Evolutionary conservation across 2,113 vertebrate species (phyloP).

Genomic region (Cyanocitta stelleri): DNA sequence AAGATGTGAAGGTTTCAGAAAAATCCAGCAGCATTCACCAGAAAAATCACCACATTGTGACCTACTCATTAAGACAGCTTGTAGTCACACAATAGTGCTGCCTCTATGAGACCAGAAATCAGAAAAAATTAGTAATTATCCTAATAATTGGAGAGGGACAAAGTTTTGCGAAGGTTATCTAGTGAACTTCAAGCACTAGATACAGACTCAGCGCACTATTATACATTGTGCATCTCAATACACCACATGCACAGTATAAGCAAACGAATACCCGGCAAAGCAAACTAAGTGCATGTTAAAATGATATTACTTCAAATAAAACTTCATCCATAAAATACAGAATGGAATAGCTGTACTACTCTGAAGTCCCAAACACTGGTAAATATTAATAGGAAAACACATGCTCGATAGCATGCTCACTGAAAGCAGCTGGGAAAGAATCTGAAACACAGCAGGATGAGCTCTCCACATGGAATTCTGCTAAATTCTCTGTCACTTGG

Average conservation of each 20-base stretch:
- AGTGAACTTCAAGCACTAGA: neutral
- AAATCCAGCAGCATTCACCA: neutral
- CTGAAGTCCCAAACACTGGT: neutral
- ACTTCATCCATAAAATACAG: neutral
- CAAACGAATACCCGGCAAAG: neutral
- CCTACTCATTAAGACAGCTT: neutral
- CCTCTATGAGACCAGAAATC: neutral
- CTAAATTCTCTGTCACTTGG: neutral
- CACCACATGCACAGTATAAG: neutral
- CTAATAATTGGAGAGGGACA: neutral
- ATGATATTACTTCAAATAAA: neutral
- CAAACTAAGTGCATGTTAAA: neutral
- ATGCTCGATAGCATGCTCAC: neutral
- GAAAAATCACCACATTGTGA: neutral
- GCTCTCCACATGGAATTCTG: neutral
- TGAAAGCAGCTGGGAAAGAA: neutral
- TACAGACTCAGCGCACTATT: neutral
- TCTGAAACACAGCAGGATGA: neutral
- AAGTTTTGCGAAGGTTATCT: neutral
- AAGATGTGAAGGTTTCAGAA: neutral
- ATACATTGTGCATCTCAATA: neutral
- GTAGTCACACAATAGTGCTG: neutral
- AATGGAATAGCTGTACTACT: neutral
- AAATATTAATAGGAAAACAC: neutral
- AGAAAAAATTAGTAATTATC: conserved; percentile 9